Evolutionary conservation across 2,797 vertebrate species (phyloP).

Genomic region (Crocodylus rhombifer): DNA sequence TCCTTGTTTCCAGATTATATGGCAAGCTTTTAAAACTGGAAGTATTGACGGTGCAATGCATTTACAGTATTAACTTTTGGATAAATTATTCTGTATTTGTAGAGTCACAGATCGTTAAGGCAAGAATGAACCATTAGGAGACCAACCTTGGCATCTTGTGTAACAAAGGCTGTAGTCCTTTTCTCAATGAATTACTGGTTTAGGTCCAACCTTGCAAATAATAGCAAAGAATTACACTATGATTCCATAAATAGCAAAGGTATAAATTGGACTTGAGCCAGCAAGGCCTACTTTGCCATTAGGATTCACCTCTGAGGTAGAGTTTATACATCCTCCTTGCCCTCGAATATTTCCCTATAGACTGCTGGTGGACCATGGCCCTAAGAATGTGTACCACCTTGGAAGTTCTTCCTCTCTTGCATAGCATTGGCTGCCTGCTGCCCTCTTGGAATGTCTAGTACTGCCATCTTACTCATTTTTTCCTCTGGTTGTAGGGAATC

Average conservation of each 20-base stretch:
- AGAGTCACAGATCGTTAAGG: background rate
- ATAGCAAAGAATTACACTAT: background rate
- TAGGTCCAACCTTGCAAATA: background rate
- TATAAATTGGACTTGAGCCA: background rate
- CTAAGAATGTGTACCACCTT: background rate
- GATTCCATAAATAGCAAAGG: background rate
- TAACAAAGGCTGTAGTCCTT: background rate
- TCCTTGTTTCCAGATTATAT: background rate
- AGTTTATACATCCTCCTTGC: background rate
- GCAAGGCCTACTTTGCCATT: accelerated
- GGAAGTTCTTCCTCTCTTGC: background rate
- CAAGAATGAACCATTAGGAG: background rate
- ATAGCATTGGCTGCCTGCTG: background rate
- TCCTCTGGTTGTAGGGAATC: slow-evolving; percentile 23
- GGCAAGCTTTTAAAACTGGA: background rate
- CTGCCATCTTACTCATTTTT: slow-evolving; percentile 35
- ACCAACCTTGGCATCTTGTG: background rate
- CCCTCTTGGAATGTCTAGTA: background rate
- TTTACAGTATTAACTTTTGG: background rate
- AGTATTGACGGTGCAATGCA: background rate
- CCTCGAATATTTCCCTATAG: background rate
- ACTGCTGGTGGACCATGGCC: background rate
- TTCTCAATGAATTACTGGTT: background rate
- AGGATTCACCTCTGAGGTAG: background rate
- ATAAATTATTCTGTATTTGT: background rate